A percentile compares a stretch with the other conserved stretches of the same genome.
Conservation (phyloP, 2,888 invertebrate genomes). For the Tribolium freemani region DNA sequence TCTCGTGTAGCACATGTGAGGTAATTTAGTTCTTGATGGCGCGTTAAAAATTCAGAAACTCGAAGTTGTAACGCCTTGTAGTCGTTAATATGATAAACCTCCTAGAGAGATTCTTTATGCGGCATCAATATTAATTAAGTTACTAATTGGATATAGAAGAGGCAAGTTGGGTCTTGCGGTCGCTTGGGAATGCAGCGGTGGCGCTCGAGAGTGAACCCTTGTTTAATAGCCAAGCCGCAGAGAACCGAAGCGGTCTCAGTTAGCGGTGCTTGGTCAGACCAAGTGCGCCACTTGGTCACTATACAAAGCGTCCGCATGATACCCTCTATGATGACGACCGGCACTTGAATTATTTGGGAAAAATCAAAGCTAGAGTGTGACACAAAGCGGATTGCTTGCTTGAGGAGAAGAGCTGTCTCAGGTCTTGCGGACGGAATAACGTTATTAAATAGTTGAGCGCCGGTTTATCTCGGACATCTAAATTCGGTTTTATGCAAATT, state of each 20-base stretch:
- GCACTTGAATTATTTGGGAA: neutral
- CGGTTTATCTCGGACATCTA: conserved; percentile 19
- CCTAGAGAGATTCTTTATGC: conserved; percentile 52
- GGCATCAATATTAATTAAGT: conserved; percentile 62
- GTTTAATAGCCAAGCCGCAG: conserved; percentile 61
- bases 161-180: conserved; percentile 57
- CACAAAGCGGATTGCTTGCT: no score
- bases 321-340: conserved; percentile 21
- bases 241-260: conserved; percentile 59
- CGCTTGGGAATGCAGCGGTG: conserved; percentile 55
- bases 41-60: conserved; percentile 35
- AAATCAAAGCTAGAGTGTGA: no score
- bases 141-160: conserved; percentile 60
- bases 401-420: no score
- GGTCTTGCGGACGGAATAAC: neutral
- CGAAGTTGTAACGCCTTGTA: conserved; percentile 34
- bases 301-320: conserved; percentile 45
- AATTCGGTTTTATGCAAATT: conserved; percentile 40
- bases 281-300: conserved; percentile 55
- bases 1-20: neutral
- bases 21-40: neutral
- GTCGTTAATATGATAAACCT: conserved; percentile 49
- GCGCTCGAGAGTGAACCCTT: conserved; percentile 56
- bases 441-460: neutral
- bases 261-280: conserved; percentile 57